Base-by-base conservation (phyloP, 2,113 vertebrate genomes). In the Leptodactylus fuscus region DNA sequence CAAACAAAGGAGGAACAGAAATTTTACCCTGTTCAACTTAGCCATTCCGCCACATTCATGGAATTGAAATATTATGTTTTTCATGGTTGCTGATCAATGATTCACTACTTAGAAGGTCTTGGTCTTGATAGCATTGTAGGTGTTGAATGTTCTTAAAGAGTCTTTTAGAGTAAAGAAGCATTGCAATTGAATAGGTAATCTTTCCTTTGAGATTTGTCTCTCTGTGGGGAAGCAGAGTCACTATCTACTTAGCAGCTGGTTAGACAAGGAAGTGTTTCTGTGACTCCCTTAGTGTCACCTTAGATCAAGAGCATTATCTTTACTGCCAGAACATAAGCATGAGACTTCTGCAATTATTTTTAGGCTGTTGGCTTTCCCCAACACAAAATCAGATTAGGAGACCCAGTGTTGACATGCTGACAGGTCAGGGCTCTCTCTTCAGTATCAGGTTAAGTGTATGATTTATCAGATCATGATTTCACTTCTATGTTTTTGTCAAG, bases 331-430 rank as follows among this genome's bases (percentile, higher is more conserved):
- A 74, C 85, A 27, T 5, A 70, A 89, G 86, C 88, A 2, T 84
- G 87, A 88, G 89, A 84, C 88, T 88, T 88, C 87, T 0, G 11
- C 85, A 81, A 85, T 90, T 85, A 38, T 6, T 20, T 27, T 65
- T 85, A 78, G 90, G 88, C 88, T 0, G 38, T 8, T 86, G 87
- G 88, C 87, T 18, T 87, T 90, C 88, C 90, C 87, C 41, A 85
- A 89, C 92, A 91, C 87, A 41, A 85, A 6, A 83, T 88, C 0
- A 2, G 84, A 90, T 92, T 86, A 91, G 90, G 88, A 90, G 84
- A 76, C 34, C 88, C 81, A 0, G 4, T 32, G 55, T 83, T 91
- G 92, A 91, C 89, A 81, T 0, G 10, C 88, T 92, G 91, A 89
- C 91, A 88, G 87, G 86, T 87, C 4, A 86, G 18, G 46, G 85